phyloP scores from a whole-genome alignment of 2,113 vertebrate genomes.

The Apaloderma vittatum region DNA sequence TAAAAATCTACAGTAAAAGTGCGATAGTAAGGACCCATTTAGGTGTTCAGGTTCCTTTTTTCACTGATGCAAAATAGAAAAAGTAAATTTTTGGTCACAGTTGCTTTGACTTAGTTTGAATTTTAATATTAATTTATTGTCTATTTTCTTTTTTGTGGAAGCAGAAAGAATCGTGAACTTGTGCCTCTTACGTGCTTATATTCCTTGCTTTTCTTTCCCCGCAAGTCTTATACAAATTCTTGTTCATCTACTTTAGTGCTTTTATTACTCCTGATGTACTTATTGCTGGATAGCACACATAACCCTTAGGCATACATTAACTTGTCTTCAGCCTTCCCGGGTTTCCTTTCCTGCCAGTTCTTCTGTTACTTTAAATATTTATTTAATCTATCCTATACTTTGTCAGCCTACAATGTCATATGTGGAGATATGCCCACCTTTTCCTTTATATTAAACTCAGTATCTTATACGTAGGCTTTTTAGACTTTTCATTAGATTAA shows the following conservation, averaged over 20 bases:
- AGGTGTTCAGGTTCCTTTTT: not conserved
- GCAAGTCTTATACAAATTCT: slow-evolving; percentile 45
- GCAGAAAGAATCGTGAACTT: not conserved
- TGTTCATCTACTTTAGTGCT: slow-evolving; percentile 56
- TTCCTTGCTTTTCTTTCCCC: not conserved
- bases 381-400: slow-evolving; percentile 27
- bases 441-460: not conserved
- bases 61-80: not conserved
- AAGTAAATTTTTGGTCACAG: not conserved
- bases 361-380: slow-evolving; percentile 66
- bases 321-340: slow-evolving; percentile 46
- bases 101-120: not conserved
- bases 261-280: slow-evolving; percentile 67
- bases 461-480: not conserved
- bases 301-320: slow-evolving; percentile 61
- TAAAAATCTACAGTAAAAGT: not conserved
- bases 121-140: not conserved
- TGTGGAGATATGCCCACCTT: not conserved
- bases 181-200: not conserved
- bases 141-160: not conserved
- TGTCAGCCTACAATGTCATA: not conserved
- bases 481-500: not conserved
- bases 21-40: not conserved
- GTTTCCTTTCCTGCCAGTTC: slow-evolving; percentile 56
- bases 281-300: slow-evolving; percentile 35